Evolutionary conservation across 2,113 vertebrate species (phyloP), one percentile per base, ranked within the genome.

Genomic region (Girardinichthys multiradiatus): DNA sequence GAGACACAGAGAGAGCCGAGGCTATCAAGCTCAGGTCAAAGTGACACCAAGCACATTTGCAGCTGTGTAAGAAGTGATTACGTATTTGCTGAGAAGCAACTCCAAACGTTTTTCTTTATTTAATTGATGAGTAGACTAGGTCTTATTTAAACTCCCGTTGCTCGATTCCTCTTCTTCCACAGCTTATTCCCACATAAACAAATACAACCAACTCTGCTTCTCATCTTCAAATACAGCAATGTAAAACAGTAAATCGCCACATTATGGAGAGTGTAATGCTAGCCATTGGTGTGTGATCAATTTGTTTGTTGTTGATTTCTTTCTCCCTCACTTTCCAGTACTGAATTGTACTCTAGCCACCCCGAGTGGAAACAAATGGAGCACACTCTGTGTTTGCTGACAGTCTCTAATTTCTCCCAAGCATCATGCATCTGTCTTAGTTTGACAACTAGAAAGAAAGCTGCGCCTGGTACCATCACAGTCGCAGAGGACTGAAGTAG

Each of bases 371-470:
- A 72, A 77, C n/a, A n/a, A 80, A 76, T 51, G 58, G 51, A 69
- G 57, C 19, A 6, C 39, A 28, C 28, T 64, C 30, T 0, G 31
- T 63, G 64, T 81, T 81, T 78, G 63, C 68, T 82, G 71, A 78
- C 39, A 35, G 64, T 79, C 80, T 80, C 35, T 70, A 67, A 87
- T 80, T 85, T 86, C 59, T 63, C 73, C 67, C 65, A 48, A 61
- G 69, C 68, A 4, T 30, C 19, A 6, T 61, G 67, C 65, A 76
- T 75, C 45, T 81, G 68, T 82, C 68, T 84, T 65, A 74, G 75
- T 78, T 66, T 74, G 79, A 85, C 72, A 81, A 83, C 48, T 33
- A 61, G n/a, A n/a, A n/a, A 84, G 42, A 45, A 64, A 73, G 69
- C 75, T 71, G 67, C 45, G 3, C 33, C 62, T 51, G 29, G 66